Conservation (phyloP, 2,888 invertebrate species). For the Dione vanillae region DNA sequence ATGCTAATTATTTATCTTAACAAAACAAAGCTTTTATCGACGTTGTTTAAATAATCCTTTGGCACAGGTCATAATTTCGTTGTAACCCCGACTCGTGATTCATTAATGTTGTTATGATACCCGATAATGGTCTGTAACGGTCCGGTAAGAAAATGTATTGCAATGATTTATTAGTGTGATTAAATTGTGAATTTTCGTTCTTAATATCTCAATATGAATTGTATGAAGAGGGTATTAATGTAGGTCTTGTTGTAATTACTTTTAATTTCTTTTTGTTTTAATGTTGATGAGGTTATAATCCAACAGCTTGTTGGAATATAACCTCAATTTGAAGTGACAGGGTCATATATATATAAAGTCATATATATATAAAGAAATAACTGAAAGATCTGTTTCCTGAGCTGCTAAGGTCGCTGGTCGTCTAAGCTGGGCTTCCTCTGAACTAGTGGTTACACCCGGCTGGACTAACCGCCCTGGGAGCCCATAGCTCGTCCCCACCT, state of each 20-base stretch:
- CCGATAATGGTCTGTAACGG: constrained; percentile 51
- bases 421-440: too few relatives aligned
- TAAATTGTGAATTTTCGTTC: not conserved
- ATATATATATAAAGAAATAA: too few relatives aligned
- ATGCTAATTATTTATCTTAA: constrained; percentile 41
- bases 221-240: not conserved
- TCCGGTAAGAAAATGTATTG: constrained; percentile 38
- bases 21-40: constrained; percentile 43
- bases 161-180: not conserved
- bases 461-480: too few relatives aligned
- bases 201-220: not conserved
- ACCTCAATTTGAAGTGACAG: not conserved
- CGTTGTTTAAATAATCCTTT: constrained; percentile 25
- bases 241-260: not conserved
- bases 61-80: constrained; percentile 55
- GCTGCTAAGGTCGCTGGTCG: too few relatives aligned
- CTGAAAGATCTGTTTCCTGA: too few relatives aligned
- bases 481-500: too few relatives aligned
- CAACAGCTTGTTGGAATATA: not conserved
- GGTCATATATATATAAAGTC: too few relatives aligned
- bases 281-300: not conserved
- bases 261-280: not conserved
- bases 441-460: too few relatives aligned
- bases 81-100: constrained; percentile 54
- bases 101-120: constrained; percentile 58